Conservation (phyloP, 2,888 invertebrate species). For the Doris montereyensis region DNA sequence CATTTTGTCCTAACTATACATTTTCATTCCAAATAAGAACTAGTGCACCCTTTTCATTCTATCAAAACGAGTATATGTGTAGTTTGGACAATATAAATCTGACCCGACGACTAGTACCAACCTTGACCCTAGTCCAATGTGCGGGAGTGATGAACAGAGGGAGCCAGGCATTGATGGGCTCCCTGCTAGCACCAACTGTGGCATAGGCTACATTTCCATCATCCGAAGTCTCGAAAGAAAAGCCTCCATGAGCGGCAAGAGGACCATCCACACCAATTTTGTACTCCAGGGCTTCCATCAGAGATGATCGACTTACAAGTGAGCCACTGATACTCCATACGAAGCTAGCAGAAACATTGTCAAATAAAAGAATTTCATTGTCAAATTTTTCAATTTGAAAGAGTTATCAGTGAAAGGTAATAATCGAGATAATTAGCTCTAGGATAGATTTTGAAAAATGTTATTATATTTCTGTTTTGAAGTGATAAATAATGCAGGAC, state of each 20-base stretch:
- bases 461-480: too few species aligned
- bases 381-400: too few species aligned
- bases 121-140: conserved; percentile 58
- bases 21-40: background rate
- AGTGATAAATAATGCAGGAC: too few species aligned
- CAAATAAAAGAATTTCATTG: too few species aligned
- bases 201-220: conserved; percentile 44
- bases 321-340: conserved; percentile 53
- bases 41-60: background rate
- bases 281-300: conserved; percentile 56
- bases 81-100: too few species aligned
- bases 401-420: too few species aligned
- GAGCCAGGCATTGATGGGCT: conserved; percentile 61
- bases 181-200: conserved; percentile 55
- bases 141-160: conserved; percentile 53
- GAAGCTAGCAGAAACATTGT: too few species aligned
- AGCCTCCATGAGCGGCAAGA: conserved; percentile 56
- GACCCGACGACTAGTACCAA: too few species aligned
- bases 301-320: conserved; percentile 51
- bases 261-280: conserved; percentile 54
- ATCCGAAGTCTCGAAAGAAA: conserved; percentile 47
- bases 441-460: too few species aligned
- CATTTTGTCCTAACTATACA: too few species aligned
- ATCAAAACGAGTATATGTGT: too few species aligned
- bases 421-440: too few species aligned